A percentile compares a stretch with the other conserved stretches of the same genome.
Evolutionary conservation across 2,113 vertebrate genomes (phyloP).

Genomic region (Antechinus flavipes): DNA sequence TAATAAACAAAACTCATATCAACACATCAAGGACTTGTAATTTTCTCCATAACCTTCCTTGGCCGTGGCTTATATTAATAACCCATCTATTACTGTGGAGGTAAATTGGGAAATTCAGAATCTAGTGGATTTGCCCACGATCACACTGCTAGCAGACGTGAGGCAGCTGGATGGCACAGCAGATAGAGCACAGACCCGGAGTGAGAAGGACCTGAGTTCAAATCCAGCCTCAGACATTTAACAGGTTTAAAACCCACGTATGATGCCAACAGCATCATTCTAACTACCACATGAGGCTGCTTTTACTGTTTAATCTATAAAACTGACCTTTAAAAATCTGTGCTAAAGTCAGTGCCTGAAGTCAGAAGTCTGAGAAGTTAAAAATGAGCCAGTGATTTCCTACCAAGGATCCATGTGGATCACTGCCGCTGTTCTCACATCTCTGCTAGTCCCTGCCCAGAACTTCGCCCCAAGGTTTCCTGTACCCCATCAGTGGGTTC

Average conservation of each 20-base stretch:
- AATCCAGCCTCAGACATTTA: no score
- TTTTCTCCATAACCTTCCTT: background rate
- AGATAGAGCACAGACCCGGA: no score
- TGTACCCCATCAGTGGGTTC: background rate
- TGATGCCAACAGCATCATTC: background rate
- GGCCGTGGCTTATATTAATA: background rate
- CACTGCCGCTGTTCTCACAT: background rate
- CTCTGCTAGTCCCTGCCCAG: background rate
- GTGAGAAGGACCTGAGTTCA: no score
- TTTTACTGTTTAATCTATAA: background rate
- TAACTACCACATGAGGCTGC: background rate
- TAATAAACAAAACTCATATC: background rate
- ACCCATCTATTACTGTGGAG: background rate
- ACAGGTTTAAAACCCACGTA: background rate
- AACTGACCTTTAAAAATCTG: background rate
- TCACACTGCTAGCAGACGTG: background rate
- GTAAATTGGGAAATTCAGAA: background rate
- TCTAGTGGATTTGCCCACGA: background rate
- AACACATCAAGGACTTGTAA: background rate
- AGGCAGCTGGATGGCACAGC: no score
- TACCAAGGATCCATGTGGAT: background rate
- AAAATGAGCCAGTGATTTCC: background rate
- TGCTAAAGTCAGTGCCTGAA: background rate
- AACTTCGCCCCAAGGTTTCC: background rate
- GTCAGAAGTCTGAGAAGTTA: background rate